These are phyloP conservation scores for Brachylomia viminalis DNA, from an alignment of 2,888 invertebrate species.

Conservation along the genomic window DNA sequence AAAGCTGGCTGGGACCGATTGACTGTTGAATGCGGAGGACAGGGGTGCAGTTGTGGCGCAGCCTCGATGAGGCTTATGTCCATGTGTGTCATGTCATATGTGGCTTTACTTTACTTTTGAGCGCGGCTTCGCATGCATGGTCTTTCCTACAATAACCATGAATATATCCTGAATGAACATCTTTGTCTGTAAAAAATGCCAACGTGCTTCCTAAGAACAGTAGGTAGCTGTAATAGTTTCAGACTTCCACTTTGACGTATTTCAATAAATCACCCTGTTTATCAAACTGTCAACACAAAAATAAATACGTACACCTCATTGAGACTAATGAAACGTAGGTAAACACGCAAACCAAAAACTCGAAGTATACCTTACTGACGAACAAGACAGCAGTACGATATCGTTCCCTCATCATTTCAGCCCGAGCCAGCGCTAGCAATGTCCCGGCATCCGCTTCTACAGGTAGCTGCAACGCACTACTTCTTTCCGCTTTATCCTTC, in stretches of 20 bases:
- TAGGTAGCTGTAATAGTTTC: background rate
- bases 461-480: conserved; percentile 93
- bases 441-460: conserved; percentile 95
- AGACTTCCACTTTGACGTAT: background rate
- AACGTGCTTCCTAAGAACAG: background rate
- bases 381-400: conserved; percentile 93
- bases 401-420: conserved; percentile 94
- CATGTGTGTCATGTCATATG: no score
- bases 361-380: conserved; percentile 93
- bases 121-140: accelerated
- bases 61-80: no score
- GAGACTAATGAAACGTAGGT: background rate
- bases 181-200: background rate
- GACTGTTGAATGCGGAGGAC: no score
- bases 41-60: no score
- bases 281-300: background rate
- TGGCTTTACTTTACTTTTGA: background rate
- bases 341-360: background rate
- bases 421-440: conserved; percentile 93
- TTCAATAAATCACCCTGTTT: background rate
- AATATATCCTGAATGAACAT: background rate
- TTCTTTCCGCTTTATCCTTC: conserved; percentile 94
- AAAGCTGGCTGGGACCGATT: no score
- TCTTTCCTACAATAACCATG: background rate
- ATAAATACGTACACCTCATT: background rate